A percentile compares a stretch with the other conserved stretches of the same genome.
These are phyloP conservation scores for Knipowitschia caucasica DNA, from an alignment of 2,797 vertebrate species.

Conservation along the genomic window DNA sequence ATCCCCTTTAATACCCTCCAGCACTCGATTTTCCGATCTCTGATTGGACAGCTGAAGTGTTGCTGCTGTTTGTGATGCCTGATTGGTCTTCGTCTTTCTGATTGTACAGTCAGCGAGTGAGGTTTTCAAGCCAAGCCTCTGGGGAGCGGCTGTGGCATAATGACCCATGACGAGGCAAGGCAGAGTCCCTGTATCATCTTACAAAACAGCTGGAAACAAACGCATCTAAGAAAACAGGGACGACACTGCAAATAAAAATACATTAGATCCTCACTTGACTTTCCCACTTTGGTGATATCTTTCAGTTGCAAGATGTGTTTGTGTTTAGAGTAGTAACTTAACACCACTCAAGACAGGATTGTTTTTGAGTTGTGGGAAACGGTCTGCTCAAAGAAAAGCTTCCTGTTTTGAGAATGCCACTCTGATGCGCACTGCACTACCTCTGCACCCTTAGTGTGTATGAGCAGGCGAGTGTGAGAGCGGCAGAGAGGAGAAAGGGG, in stretches of 20 bases:
- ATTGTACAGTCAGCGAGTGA: constrained; percentile 47
- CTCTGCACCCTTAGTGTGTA: constrained; percentile 64
- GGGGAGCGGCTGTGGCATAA: constrained; percentile 55
- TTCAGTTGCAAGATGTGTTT: constrained; percentile 48
- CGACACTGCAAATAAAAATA: constrained; percentile 27
- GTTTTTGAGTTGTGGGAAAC: constrained; percentile 47
- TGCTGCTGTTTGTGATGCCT: constrained; percentile 61
- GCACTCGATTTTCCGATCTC: constrained; percentile 69
- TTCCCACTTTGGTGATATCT: constrained; percentile 67
- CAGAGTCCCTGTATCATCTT: constrained; percentile 47
- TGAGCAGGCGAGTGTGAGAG: constrained; percentile 45
- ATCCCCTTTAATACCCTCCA: constrained; percentile 79
- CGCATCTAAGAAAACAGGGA: constrained; percentile 37
- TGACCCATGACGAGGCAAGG: constrained; percentile 59
- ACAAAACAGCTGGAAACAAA: constrained; percentile 35
- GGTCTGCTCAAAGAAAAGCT: constrained; percentile 53
- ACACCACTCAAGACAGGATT: constrained; percentile 51
- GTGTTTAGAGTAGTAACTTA: constrained; percentile 35
- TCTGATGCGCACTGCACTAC: constrained; percentile 64
- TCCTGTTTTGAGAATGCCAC: constrained; percentile 56
- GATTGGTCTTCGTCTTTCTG: constrained; percentile 73
- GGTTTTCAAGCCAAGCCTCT: constrained; percentile 50
- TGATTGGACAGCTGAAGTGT: constrained; percentile 67
- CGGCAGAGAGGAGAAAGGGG: constrained; percentile 61
- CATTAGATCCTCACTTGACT: constrained; percentile 68